Evolutionary conservation across 2,797 vertebrate species (phyloP).

Genomic region (Xenentodon cancila): DNA sequence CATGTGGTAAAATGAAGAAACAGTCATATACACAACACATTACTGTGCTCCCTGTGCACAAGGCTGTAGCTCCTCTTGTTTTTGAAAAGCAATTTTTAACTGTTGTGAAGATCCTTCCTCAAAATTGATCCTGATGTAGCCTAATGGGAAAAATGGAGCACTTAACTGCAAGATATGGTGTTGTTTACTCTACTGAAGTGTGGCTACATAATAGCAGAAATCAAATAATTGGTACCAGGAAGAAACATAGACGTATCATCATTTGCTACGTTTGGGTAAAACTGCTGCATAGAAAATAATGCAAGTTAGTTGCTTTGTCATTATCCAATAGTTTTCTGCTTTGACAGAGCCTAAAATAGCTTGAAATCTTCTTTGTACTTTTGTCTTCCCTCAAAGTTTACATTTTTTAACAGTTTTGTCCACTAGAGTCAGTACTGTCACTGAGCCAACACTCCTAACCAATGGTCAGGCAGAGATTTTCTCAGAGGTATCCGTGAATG

Average conservation of each 20-base stretch:
- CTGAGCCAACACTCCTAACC: slow-evolving; percentile 4
- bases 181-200: not conserved
- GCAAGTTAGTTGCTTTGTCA: slow-evolving; percentile 46
- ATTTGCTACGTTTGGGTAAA: slow-evolving; percentile 37
- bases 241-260: slow-evolving; percentile 6
- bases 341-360: slow-evolving; percentile 18
- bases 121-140: not conserved
- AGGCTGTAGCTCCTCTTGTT: too few relatives aligned
- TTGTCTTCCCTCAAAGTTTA: slow-evolving; percentile 29
- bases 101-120: not conserved
- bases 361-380: slow-evolving; percentile 19
- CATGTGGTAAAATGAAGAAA: too few relatives aligned
- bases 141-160: not conserved
- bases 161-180: not conserved
- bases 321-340: slow-evolving; percentile 52
- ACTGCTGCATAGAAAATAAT: slow-evolving; percentile 36
- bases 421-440: slow-evolving; percentile 32
- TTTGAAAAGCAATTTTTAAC: not conserved
- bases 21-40: too few relatives aligned
- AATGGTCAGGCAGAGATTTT: slow-evolving; percentile 21
- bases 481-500: slow-evolving; percentile 18
- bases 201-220: not conserved
- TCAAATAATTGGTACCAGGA: not conserved
- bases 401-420: slow-evolving; percentile 38
- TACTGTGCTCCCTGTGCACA: too few relatives aligned